Base-by-base conservation (phyloP, 2,797 vertebrate species). In the Enteromius fasciolatus region DNA sequence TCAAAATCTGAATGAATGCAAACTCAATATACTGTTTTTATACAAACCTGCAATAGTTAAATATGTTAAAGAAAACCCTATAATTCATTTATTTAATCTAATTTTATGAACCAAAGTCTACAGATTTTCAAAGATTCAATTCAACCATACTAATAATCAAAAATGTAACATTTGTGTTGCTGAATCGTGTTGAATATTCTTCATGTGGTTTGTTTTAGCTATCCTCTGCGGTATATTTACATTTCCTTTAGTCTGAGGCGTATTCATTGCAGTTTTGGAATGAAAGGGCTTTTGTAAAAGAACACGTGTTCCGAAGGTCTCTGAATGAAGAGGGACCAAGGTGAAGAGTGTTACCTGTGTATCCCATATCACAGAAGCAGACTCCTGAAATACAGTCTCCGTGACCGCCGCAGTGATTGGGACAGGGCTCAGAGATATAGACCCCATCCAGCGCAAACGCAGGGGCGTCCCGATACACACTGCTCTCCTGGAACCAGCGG, bases 401-500 rank as follows among this genome's bases (percentile, higher is more conserved):
- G 0, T 97, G 97, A 11, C 98, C 98, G 0, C 93, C 97, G 90
- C 98, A 99, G 92, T 98, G 98, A 90, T 90, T 96, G 75, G 98
- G 96, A 86, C 98, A 99, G 0, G 98, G 96, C 86, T 99, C 97
- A 0, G 98, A 99, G 89, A 99, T 97, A 91, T 99, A 99, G 25
- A 99, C 97, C 0, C 97, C 96, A 0, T 99, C 98, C 87, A 99
- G 87, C 31, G 97, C 96, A 3, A 99, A 99, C 1, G 98, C 87
- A 57, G 97, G 95, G 0, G 96, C 95, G 0, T 96, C 96, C 84
- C 96, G 95, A 87, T 96, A 93, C 63, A 95, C 86, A 75, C 94
- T 97, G 94, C 96, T 99, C 90, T 99, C 97, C 91, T 99, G 98
- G 91, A 99, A 97, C 98, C 98, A 99, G 25, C 98, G 97, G 92